phyloP scores from a whole-genome alignment of 2,797 vertebrate genomes.

The Macropus fuliginosus region DNA sequence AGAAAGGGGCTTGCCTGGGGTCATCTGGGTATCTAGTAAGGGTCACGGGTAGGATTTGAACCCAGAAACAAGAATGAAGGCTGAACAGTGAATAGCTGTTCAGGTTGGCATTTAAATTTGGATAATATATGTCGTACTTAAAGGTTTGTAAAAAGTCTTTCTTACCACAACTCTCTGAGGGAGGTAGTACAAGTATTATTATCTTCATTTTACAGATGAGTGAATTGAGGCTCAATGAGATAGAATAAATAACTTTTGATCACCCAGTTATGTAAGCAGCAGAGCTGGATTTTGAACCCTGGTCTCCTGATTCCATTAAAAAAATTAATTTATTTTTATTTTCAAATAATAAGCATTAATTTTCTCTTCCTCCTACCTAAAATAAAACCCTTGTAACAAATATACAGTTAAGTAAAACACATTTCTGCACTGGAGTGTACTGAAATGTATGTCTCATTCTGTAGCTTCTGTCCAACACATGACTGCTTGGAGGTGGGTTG shows the following conservation, averaged over 20 bases:
- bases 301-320: background rate
- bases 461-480: background rate
- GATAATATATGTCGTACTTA: background rate
- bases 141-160: background rate
- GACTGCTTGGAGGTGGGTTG: background rate
- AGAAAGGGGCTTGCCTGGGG: background rate
- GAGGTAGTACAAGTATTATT: background rate
- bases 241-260: background rate
- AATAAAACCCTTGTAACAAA: background rate
- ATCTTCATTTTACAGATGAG: background rate
- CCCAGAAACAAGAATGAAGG: background rate
- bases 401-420: background rate
- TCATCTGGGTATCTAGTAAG: too few species aligned
- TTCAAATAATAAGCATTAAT: background rate
- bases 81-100: background rate
- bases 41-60: background rate
- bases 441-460: background rate
- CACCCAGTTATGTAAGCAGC: background rate
- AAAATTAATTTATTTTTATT: background rate
- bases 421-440: background rate
- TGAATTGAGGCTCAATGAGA: background rate
- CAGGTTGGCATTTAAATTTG: background rate
- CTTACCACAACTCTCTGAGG: background rate
- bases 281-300: background rate
- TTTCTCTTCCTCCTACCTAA: background rate